Evolutionary conservation across 2,113 vertebrate genomes (phyloP), one percentile per base, ranked within the genome.

Genomic region (Barbus barbus): DNA sequence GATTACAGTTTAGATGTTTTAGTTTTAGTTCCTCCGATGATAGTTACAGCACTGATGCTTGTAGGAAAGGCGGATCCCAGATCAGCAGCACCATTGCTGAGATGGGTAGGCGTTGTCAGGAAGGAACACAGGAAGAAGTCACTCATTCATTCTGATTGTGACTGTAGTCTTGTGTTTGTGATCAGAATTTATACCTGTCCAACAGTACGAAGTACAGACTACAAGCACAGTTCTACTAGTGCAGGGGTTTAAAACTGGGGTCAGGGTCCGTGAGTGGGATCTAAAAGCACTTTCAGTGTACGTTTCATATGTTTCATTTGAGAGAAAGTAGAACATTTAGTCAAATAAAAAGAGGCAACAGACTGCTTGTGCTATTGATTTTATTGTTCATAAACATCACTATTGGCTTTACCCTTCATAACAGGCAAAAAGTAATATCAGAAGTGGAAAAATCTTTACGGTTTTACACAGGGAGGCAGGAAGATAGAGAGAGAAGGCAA

Each of bases 291-390:
- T 74, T 48, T 77, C 24, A 44, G 18, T 38, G 53, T 60, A 16
- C 13, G 8, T 60, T 24, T 83, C 51, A 44, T 58, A 3, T 22
- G 41, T 8, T 24, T 2, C 20, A 7, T 65, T 46, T 24, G 20
- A 31, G 12, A 24, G 31, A 44, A 74, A 61, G 75, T 26, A 12
- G 79, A 78, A 78, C 18, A 41, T 56, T 22, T 9, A 74, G 79
- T 82, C 2, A 56, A 80, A 82, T 88, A 81, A 90, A 91, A 83
- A 88, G 76, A 73, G 80, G 84, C 90, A 91, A 83, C 46, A 24
- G 81, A 83, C 90, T 93, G 84, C 90, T 95, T 95, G 94, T 95
- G 94, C 94, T 95, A 95, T 95, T 94, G 92, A 92, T 94, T 94
- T 94, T 95, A 94, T 95, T 95, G 92, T 91, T 91, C 88, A 86